Evolutionary conservation across 2,113 vertebrate species (phyloP).

Genomic region (Calcarius ornatus): DNA sequence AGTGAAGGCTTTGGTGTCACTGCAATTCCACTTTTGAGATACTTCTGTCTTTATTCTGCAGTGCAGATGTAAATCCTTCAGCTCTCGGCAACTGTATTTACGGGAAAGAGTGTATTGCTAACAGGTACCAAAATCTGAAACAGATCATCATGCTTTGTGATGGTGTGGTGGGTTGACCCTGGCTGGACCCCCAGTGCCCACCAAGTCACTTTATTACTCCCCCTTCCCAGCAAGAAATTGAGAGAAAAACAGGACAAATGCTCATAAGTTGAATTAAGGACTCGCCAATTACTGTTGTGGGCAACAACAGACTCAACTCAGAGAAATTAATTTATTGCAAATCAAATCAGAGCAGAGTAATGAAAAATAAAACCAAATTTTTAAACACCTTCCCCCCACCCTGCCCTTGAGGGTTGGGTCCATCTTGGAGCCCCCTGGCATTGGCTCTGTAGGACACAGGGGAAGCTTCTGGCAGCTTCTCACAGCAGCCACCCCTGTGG

Average conservation of each 20-base stretch:
- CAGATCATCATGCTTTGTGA: background rate
- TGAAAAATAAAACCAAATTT: background rate
- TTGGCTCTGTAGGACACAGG: accelerated
- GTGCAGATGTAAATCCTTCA: background rate
- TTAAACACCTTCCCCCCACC: background rate
- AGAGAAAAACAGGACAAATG: background rate
- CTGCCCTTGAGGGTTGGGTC: accelerated
- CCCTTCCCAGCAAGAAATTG: background rate
- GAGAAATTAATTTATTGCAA: background rate
- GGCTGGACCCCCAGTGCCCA: background rate
- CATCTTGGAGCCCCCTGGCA: accelerated
- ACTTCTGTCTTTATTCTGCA: background rate
- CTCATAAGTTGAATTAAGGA: background rate
- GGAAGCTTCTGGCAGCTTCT: background rate
- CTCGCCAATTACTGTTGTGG: background rate
- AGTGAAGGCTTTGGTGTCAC: background rate
- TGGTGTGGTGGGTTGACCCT: background rate
- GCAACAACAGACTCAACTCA: background rate
- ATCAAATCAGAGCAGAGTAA: background rate
- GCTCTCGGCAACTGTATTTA: background rate
- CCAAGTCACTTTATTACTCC: background rate
- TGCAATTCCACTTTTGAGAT: background rate
- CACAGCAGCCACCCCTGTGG: background rate
- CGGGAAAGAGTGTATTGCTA: background rate
- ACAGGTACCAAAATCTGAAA: background rate